Conservation (phyloP, 2,113 vertebrate species). For the Beaufortia kweichowensis region DNA sequence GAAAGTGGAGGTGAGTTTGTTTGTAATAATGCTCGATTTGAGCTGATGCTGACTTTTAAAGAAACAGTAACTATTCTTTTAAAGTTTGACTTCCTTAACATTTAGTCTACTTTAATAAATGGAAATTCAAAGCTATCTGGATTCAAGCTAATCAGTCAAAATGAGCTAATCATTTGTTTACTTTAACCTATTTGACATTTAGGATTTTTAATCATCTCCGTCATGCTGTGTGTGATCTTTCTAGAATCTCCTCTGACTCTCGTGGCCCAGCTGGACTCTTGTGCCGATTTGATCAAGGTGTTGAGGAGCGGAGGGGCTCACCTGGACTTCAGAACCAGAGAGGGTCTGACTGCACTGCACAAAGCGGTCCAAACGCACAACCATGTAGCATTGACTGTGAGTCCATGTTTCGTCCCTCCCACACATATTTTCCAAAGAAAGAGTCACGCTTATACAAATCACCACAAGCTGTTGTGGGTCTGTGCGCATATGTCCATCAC, state of each 20-base stretch:
- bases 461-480: conserved; percentile 32
- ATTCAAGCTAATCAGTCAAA: neutral
- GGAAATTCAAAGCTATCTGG: neutral
- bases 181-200: conserved; percentile 14
- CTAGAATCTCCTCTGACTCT: conserved; percentile 92
- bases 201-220: conserved; percentile 10
- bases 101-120: conserved; percentile 10
- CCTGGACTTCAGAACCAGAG: conserved; percentile 91
- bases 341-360: conserved; percentile 91
- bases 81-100: conserved; percentile 35
- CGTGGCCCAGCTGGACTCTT: conserved; percentile 86
- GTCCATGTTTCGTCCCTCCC: conserved; percentile 37
- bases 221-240: conserved; percentile 17
- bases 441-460: conserved; percentile 26
- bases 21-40: too few species aligned
- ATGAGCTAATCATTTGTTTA: neutral
- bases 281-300: conserved; percentile 84
- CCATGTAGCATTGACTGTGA: conserved; percentile 73
- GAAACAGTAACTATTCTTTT: too few species aligned
- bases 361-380: conserved; percentile 82
- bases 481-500: conserved; percentile 11
- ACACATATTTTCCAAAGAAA: conserved; percentile 33
- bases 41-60: too few species aligned
- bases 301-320: conserved; percentile 88
- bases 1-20: conserved; percentile 71